Evolutionary conservation across 2,797 vertebrate species (phyloP), one percentile per base, ranked within the genome.

Genomic region (Botia kubotai): DNA sequence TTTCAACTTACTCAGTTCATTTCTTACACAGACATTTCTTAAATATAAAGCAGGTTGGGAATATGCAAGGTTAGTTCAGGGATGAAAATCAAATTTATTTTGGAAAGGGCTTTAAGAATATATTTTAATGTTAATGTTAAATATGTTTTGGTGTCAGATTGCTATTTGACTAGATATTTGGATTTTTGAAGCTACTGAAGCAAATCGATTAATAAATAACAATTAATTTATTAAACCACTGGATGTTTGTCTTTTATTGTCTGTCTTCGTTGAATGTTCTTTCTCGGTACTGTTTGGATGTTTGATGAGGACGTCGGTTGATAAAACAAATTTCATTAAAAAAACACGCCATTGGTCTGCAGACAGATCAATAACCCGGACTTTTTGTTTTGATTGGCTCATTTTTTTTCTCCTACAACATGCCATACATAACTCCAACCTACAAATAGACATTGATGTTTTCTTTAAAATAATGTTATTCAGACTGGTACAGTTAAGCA

Each of bases 191-290:
- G n/a, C 14, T 72, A 19, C 39, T 19, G 63, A 75, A 77, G 3
- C n/a, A 91, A 87, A 82, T 75, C 87, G 83, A 82, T 83, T 79
- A 93, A 92, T 91, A 90, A 91, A 93, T 89, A 86, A 77, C 33
- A 88, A 87, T 87, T 91, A 90, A 93, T 91, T 94, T 94, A 94
- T 93, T 91, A 91, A 91, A 89, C 84, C 36, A 79, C 83, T 86
- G 75, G 43, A 79, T 81, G 84, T 55, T 53, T 66, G 82, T 84
- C 60, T 79, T 43, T 70, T 71, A 33, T 5, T 58, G 46, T 50
- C 33, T 29, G 4, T 58, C 57, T 17, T 16, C 8, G 12, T 55
- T 33, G 23, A 26, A 26, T 26, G 23, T 26, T 29, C 26, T 13
- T 65, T 21, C 19, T 14, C 13, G n/a, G 29, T 39, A n/a, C 26